Percentiles rank a stretch among this genome's conserved stretches.
Conservation (phyloP, 2,888 invertebrate species). For the Heteropelma amictum region DNA sequence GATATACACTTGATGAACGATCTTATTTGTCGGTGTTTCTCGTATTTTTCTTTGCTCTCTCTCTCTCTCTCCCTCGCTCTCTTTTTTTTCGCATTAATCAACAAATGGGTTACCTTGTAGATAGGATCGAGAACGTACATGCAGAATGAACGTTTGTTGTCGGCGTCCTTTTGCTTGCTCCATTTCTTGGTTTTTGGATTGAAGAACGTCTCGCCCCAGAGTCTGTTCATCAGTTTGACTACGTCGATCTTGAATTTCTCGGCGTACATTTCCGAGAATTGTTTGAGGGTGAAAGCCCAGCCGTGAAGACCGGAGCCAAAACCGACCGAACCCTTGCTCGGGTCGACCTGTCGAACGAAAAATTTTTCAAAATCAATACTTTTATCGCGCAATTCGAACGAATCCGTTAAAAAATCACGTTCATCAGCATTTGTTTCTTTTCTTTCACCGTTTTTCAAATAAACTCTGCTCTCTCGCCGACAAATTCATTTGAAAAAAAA, state of each 20-base stretch:
- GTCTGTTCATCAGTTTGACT: constrained; percentile 96
- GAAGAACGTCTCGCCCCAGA: constrained; percentile 99
- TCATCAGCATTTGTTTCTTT: too few species aligned
- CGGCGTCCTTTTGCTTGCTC: constrained; percentile 93
- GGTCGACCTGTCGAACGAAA: constrained; percentile 85
- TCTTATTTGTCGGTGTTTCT: too few species aligned
- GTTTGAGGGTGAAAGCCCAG: constrained; percentile 99
- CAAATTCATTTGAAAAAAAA: too few species aligned
- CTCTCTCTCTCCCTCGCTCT: too few species aligned
- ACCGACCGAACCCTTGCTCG: constrained; percentile 98
- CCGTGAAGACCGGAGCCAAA: constrained; percentile 99
- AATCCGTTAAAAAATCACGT: too few species aligned
- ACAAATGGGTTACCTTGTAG: constrained; percentile 86
- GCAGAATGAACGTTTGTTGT: constrained; percentile 98
- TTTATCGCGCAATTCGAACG: too few species aligned
- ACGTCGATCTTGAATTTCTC: constrained; percentile 99
- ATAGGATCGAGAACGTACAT: constrained; percentile 99
- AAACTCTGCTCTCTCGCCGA: too few species aligned
- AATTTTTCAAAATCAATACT: background rate
- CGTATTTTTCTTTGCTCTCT: too few species aligned
- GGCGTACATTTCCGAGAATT: constrained; percentile 99
- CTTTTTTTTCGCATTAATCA: too few species aligned
- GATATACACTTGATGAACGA: too few species aligned
- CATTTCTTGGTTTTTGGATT: constrained; percentile 98
- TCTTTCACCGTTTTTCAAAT: too few species aligned